Conservation (phyloP, 2,797 vertebrate genomes). For the Chelidonichthys spinosus region DNA sequence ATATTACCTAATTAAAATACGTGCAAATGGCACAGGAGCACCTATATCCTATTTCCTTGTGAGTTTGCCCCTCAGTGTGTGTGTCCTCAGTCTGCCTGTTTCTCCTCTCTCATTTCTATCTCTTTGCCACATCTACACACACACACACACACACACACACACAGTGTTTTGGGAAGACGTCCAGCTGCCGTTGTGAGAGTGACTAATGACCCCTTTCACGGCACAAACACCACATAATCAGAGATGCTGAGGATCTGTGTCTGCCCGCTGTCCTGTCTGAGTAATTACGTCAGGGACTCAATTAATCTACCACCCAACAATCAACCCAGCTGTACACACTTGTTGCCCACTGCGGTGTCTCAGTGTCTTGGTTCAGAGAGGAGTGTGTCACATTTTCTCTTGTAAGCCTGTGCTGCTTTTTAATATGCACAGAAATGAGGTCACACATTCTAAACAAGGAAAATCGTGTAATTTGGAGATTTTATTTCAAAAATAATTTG, state of each 20-base stretch:
- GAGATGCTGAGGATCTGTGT: constrained; percentile 80
- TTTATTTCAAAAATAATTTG: neutral
- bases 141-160: constrained; percentile 37
- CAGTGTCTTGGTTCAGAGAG: constrained; percentile 39
- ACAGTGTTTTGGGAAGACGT: constrained; percentile 74
- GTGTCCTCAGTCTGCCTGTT: constrained; percentile 16
- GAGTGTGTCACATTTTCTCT: constrained; percentile 3
- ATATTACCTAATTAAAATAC: neutral
- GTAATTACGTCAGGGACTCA: constrained; percentile 79
- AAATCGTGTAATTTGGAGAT: constrained; percentile 13
- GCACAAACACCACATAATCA: constrained; percentile 80
- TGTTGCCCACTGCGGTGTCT: constrained; percentile 55
- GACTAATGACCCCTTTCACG: constrained; percentile 80
- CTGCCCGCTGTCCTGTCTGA: constrained; percentile 77
- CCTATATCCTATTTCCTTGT: neutral
- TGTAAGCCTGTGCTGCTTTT: neutral
- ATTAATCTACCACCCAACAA: constrained; percentile 81
- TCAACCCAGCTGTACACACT: constrained; percentile 72
- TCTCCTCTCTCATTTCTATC: constrained; percentile 26
- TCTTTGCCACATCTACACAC: constrained; percentile 25
- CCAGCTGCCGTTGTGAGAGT: constrained; percentile 75
- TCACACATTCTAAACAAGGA: neutral
- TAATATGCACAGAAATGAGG: neutral
- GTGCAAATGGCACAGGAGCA: neutral
- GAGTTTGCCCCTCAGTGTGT: constrained; percentile 9